These are phyloP conservation scores for Psylliodes chrysocephalus DNA, from an alignment of 2,888 invertebrate genomes.

Conservation along the genomic window DNA sequence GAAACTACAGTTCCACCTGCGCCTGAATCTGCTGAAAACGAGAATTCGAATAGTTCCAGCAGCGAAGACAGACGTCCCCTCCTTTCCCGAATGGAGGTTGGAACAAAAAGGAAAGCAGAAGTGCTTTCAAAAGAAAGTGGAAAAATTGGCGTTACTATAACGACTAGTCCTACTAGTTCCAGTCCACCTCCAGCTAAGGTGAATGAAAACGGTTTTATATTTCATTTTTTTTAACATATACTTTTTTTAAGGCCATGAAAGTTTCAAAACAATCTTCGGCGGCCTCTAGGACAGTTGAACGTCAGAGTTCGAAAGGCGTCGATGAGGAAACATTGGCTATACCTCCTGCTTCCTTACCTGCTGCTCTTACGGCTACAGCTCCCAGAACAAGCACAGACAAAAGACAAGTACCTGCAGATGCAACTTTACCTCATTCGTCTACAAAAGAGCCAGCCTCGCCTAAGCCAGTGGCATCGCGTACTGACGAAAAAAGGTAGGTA, in stretches of 20 bases:
- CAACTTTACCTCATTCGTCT: constrained; percentile 59
- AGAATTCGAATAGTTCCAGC: constrained; percentile 68
- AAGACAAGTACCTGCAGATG: constrained; percentile 55
- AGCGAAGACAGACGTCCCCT: constrained; percentile 72
- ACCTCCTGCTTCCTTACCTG: constrained; percentile 59
- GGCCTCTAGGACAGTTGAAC: constrained; percentile 64
- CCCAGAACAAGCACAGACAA: constrained; percentile 61
- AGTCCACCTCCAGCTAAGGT: constrained; percentile 66
- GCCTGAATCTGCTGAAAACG: constrained; percentile 56
- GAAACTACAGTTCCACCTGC: constrained; percentile 18
- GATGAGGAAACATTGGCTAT: constrained; percentile 51
- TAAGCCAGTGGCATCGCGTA: constrained; percentile 58
- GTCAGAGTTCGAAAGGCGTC: constrained; percentile 63
- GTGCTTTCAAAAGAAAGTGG: constrained; percentile 87
- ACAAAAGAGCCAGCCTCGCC: constrained; percentile 58
- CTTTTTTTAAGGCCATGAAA: no score
- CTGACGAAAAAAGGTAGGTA: constrained; percentile 52
- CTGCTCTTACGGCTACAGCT: constrained; percentile 60
- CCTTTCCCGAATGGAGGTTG: constrained; percentile 62
- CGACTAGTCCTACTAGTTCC: constrained; percentile 72
- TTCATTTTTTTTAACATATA: background rate
- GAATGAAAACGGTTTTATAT: constrained; percentile 17
- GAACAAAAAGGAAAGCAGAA: constrained; percentile 83
- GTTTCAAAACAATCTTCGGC: constrained; percentile 41
- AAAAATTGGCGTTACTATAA: constrained; percentile 91